phyloP scores from a whole-genome alignment of 1,140 invertebrate genomes.

The Drosophila hydei region DNA sequence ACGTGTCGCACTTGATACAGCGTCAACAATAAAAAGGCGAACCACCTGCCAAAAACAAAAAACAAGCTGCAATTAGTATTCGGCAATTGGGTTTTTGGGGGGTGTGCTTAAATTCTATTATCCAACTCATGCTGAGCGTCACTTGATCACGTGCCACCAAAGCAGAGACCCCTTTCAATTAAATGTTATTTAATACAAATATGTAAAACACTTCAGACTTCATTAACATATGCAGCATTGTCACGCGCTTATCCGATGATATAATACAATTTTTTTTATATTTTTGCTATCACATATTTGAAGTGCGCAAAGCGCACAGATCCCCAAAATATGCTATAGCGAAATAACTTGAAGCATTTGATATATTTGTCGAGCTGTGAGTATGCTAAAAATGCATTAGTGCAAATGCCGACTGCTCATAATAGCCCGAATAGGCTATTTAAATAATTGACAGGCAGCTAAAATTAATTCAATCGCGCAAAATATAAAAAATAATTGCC shows the following conservation, averaged over 20 bases:
- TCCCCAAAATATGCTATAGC: no score
- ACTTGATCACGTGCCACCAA: no score
- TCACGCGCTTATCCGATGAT: constrained; percentile 34
- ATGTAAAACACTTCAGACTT: background rate
- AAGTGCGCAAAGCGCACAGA: no score
- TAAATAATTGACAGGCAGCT: constrained; percentile 6
- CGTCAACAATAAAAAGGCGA: background rate
- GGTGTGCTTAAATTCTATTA: no score
- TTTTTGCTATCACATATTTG: background rate
- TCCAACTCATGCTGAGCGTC: no score
- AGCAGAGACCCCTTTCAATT: background rate
- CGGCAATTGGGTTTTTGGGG: background rate
- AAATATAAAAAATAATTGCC: constrained; percentile 44
- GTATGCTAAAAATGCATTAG: constrained; percentile 5
- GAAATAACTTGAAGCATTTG: background rate
- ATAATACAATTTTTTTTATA: constrained; percentile 15
- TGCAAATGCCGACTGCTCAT: constrained; percentile 7
- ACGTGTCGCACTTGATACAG: constrained; percentile 13
- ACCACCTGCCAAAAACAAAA: constrained; percentile 6
- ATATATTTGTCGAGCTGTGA: constrained; percentile 1
- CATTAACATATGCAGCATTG: background rate
- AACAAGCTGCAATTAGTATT: background rate
- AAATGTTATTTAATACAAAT: background rate
- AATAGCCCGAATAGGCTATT: background rate
- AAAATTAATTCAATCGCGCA: constrained; percentile 2